A percentile compares a stretch with the other conserved stretches of the same genome.
phyloP scores from a whole-genome alignment of 1,140 invertebrate species.

The Brachionus sp. region DNA sequence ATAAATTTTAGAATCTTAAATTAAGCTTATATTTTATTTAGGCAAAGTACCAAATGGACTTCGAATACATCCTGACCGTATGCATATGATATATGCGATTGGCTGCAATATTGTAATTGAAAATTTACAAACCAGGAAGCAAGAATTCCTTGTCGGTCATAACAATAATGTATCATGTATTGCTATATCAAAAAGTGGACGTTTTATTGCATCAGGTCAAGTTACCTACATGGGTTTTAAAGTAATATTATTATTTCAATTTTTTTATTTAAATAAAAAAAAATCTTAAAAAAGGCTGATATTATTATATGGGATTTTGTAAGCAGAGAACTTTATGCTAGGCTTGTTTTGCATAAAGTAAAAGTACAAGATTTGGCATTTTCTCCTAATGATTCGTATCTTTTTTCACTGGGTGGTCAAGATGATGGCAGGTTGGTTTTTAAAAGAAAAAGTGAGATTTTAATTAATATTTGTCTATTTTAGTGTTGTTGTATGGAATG shows the following conservation, averaged over 20 bases:
- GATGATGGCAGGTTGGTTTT: slow-evolving; percentile 68
- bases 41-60: slow-evolving; percentile 61
- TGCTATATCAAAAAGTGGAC: slow-evolving; percentile 72
- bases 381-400: slow-evolving; percentile 72
- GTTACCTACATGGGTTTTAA: slow-evolving; percentile 84
- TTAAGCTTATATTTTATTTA: neutral
- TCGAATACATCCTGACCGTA: slow-evolving; percentile 71
- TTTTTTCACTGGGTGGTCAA: slow-evolving; percentile 78
- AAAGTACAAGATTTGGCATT: slow-evolving; percentile 77
- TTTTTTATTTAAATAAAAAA: neutral
- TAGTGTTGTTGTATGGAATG: slow-evolving; percentile 60
- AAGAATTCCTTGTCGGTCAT: slow-evolving; percentile 75
- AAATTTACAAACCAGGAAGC: slow-evolving; percentile 69
- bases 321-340: slow-evolving; percentile 64
- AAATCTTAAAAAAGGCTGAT: slow-evolving; percentile 63
- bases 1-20: neutral
- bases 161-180: slow-evolving; percentile 77
- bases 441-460: neutral
- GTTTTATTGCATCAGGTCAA: slow-evolving; percentile 79
- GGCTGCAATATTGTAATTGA: slow-evolving; percentile 78
- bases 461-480: slow-evolving; percentile 10
- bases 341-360: slow-evolving; percentile 77
- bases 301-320: slow-evolving; percentile 80
- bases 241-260: slow-evolving; percentile 55
- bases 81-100: slow-evolving; percentile 75